A percentile compares a stretch with the other conserved stretches of the same genome.
Conservation (phyloP, 2,113 vertebrate genomes). For the Nibea albiflora region DNA sequence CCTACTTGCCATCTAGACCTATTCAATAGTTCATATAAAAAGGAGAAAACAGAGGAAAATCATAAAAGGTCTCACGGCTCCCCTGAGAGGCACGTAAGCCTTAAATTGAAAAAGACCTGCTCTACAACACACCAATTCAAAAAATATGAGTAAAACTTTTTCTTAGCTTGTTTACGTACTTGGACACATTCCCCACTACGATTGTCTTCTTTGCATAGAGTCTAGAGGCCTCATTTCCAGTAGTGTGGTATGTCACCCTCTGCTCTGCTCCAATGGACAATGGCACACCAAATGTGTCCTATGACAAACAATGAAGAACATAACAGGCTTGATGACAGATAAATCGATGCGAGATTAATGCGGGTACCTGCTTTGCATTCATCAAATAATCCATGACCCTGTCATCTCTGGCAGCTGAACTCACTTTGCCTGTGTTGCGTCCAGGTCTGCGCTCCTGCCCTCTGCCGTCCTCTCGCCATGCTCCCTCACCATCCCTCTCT, state of each 20-base stretch:
- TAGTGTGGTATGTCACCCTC: conserved; percentile 85
- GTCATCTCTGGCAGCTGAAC: conserved; percentile 3
- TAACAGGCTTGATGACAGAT: neutral
- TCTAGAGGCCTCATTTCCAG: conserved; percentile 91
- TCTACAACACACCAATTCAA: neutral
- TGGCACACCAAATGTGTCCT: conserved; percentile 90
- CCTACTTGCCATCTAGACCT: neutral
- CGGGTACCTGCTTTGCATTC: too few species aligned
- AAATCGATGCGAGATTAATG: neutral
- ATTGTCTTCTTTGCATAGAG: conserved; percentile 99
- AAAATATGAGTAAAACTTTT: neutral
- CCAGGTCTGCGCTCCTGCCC: conserved; percentile 86
- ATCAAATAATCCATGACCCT: neutral
- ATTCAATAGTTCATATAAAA: neutral
- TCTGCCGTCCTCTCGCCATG: conserved; percentile 82
- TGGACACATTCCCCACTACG: conserved; percentile 98
- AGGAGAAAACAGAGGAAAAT: neutral
- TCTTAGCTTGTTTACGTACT: conserved; percentile 80
- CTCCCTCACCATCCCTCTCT: conserved; percentile 80
- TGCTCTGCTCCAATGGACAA: conserved; percentile 85
- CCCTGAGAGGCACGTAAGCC: neutral
- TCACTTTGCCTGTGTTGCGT: conserved; percentile 88
- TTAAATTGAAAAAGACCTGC: neutral
- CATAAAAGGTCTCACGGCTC: neutral
- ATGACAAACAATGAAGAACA: conserved; percentile 48